Conservation (phyloP, 2,888 invertebrate species). For the Terebella lapidaria region DNA sequence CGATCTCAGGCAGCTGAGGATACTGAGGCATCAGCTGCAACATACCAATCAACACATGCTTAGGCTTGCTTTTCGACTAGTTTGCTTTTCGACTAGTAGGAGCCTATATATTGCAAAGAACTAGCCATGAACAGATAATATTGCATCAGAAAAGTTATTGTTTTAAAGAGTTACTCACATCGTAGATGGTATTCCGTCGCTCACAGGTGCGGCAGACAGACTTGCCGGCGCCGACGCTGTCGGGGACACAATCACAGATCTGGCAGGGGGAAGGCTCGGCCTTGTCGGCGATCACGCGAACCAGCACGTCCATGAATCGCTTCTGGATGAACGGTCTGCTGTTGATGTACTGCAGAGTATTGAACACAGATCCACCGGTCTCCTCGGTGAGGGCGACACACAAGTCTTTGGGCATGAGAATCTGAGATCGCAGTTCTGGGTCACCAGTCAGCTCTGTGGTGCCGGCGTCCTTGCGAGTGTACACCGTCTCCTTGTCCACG, state of each 20-base stretch:
- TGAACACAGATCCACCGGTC: slow-evolving; percentile 67
- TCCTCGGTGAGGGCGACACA: slow-evolving; percentile 66
- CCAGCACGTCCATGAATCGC: slow-evolving; percentile 48
- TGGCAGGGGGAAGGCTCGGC: slow-evolving; percentile 52
- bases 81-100: too few relatives aligned
- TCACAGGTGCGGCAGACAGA: slow-evolving; percentile 46
- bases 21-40: too few relatives aligned
- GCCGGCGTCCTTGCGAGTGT: slow-evolving; percentile 70
- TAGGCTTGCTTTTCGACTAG: too few relatives aligned
- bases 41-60: too few relatives aligned
- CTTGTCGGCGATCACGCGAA: slow-evolving; percentile 41
- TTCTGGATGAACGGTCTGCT: slow-evolving; percentile 34
- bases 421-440: slow-evolving; percentile 56
- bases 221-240: slow-evolving; percentile 49
- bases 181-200: not conserved
- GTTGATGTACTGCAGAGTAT: slow-evolving; percentile 52
- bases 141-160: too few relatives aligned
- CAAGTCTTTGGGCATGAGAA: slow-evolving; percentile 35
- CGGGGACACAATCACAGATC: slow-evolving; percentile 53
- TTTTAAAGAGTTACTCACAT: too few relatives aligned
- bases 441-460: slow-evolving; percentile 66
- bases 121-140: too few relatives aligned
- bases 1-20: too few relatives aligned
- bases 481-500: slow-evolving; percentile 61
- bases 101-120: too few relatives aligned